These are phyloP conservation scores for Bothrops jararaca DNA, from an alignment of 2,113 vertebrate species.

Conservation along the genomic window DNA sequence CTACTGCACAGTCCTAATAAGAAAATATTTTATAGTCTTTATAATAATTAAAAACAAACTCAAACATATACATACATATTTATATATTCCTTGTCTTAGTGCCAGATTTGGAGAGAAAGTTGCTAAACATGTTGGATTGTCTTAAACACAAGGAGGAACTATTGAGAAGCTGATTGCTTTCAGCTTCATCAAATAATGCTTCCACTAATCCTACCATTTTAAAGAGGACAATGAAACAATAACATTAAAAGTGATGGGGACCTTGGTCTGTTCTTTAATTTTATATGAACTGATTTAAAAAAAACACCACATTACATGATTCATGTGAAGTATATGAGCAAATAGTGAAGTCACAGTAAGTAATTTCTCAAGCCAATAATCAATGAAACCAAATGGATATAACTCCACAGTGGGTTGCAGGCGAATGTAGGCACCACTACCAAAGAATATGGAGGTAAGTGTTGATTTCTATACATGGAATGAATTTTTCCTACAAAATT, in stretches of 20 bases:
- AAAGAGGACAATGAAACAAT: neutral
- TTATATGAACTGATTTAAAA: neutral
- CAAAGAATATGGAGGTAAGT: neutral
- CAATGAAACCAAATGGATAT: neutral
- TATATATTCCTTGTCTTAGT: neutral
- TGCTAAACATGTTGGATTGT: slow-evolving; percentile 23
- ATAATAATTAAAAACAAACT: neutral
- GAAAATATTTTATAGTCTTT: no score
- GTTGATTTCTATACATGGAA: neutral
- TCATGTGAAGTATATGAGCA: slow-evolving; percentile 8
- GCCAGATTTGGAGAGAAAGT: neutral
- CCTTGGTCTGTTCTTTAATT: neutral
- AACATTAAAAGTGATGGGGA: neutral
- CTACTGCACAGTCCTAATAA: neutral
- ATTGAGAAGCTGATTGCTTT: slow-evolving; percentile 42
- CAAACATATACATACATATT: neutral
- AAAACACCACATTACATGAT: neutral
- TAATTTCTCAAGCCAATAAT: neutral
- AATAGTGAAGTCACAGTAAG: neutral
- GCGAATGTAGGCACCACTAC: neutral
- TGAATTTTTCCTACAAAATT: neutral
- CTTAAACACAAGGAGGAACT: slow-evolving; percentile 66
- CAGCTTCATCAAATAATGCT: neutral
- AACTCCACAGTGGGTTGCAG: neutral
- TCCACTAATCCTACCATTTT: neutral